Base-by-base conservation (phyloP, 1,140 invertebrate species). In the Lepidotrigona ventralis region DNA sequence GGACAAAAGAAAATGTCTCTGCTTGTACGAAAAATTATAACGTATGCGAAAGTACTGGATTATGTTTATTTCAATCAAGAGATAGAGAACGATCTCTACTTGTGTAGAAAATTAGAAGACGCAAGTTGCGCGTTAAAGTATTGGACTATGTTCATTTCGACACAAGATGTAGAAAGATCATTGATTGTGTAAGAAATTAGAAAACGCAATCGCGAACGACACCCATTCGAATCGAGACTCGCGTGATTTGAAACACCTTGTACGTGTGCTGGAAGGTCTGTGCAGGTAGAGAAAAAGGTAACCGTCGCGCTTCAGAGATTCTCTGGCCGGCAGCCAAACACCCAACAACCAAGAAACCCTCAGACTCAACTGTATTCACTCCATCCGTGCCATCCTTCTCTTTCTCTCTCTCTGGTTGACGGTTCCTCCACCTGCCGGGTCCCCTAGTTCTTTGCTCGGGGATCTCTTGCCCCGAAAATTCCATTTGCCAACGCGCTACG, bases 321-420 rank as follows among this genome's bases (percentile, higher is more conserved):
- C 87, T 79, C 83, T 91, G 90, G 90, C 90, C 66, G 84, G 86
- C 86, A 85, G 90, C 91, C 91, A 91, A 91, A 91, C 87, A 86
- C 83, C 89, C 90, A 91, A 90, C 89, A 91, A 90, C 90, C 83
- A 89, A 90, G 90, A 90, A 91, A 91, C 83, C 86, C 86, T 91
- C 82, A 84, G 90, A 90, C 84, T 90, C 86, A 80, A 86, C 85
- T 89, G 78, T 90, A 90, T 83, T 84, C 85, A 87, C 86, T 86
- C 88, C 84, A 85, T 85, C 84, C 86, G 87, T 66, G 79, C 39
- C 84, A 83, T 83, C 71, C 76, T 86, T 81, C 86, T 64, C 86
- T 54, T 68, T 71, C 76, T 77, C 39, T 29, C 72, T 54, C 66
- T 83, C 60, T 26, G 23, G 19, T 12, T 29, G 29, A 2, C 29